Evolutionary conservation across 2,797 vertebrate species (phyloP).

Genomic region (Coluber constrictor): DNA sequence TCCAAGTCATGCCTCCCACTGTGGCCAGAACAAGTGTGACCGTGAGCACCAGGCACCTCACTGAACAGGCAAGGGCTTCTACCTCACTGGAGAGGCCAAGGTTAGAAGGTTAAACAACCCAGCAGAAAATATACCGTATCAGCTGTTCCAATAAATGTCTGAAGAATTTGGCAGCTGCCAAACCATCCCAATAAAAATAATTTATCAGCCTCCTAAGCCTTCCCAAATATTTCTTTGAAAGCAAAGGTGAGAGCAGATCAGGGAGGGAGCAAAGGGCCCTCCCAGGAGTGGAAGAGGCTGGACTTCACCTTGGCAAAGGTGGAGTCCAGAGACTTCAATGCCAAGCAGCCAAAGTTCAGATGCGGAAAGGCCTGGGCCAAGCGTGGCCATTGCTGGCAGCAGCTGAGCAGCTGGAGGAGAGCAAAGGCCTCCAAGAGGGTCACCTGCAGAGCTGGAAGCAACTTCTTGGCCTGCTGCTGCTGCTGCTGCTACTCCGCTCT

Average conservation of each 20-base stretch:
- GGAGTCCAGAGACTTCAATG: not conserved
- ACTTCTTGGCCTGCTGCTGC: not conserved
- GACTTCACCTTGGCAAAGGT: not conserved
- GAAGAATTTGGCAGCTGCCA: not conserved
- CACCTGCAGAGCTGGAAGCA: not conserved
- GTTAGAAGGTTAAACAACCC: not conserved
- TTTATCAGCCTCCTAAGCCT: not conserved
- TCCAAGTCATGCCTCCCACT: not conserved
- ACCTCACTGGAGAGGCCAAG: not conserved
- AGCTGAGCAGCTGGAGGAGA: not conserved
- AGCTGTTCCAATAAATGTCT: not conserved
- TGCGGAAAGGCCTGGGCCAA: not conserved
- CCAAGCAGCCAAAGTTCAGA: not conserved
- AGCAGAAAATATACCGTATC: not conserved
- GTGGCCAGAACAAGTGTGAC: not conserved
- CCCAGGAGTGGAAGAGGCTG: not conserved
- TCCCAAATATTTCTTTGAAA: not conserved
- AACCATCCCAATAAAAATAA: conserved; percentile 8
- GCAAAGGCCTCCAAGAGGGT: not conserved
- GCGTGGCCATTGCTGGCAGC: not conserved
- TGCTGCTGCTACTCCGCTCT: not conserved
- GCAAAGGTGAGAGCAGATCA: not conserved
- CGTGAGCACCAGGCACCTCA: not conserved
- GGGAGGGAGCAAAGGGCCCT: not conserved
- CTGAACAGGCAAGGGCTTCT: not conserved